These are phyloP conservation scores for Trochalopteron elliotii DNA, from an alignment of 2,113 vertebrate genomes.

Conservation along the genomic window DNA sequence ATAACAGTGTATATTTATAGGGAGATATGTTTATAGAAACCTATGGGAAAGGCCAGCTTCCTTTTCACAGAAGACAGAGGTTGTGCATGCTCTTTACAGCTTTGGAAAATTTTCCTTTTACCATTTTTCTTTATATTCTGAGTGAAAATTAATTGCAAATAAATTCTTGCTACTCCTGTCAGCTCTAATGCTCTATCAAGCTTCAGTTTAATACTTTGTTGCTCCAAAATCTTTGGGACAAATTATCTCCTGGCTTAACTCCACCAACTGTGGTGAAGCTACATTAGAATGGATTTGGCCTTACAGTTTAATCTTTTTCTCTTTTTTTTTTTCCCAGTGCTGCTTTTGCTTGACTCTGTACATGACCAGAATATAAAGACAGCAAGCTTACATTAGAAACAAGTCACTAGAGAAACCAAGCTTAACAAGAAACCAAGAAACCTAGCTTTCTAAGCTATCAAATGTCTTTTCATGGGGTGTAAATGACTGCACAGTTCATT, in stretches of 20 bases:
- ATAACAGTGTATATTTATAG: not conserved
- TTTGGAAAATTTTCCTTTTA: not conserved
- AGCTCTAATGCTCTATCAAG: not conserved
- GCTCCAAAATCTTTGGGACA: not conserved
- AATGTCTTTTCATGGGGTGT: constrained; percentile 13
- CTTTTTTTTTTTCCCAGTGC: not conserved
- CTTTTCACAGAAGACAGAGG: not conserved
- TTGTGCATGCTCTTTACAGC: not conserved
- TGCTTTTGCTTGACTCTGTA: not conserved
- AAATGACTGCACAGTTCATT: constrained; percentile 29
- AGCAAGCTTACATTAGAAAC: constrained; percentile 9
- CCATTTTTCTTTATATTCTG: not conserved
- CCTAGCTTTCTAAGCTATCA: not conserved
- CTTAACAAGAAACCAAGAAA: not conserved
- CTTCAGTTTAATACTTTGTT: not conserved
- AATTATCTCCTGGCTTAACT: not conserved
- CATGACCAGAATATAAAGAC: constrained; percentile 22
- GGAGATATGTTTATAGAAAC: not conserved
- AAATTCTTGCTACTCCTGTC: not conserved
- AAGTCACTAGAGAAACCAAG: not conserved
- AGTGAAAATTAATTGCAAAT: not conserved
- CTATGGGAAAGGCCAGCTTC: not conserved
- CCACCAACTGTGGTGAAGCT: not conserved
- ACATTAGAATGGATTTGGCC: not conserved
- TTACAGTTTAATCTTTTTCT: not conserved